Conservation (phyloP, 2,113 vertebrate species). For the Beaufortia kweichowensis region DNA sequence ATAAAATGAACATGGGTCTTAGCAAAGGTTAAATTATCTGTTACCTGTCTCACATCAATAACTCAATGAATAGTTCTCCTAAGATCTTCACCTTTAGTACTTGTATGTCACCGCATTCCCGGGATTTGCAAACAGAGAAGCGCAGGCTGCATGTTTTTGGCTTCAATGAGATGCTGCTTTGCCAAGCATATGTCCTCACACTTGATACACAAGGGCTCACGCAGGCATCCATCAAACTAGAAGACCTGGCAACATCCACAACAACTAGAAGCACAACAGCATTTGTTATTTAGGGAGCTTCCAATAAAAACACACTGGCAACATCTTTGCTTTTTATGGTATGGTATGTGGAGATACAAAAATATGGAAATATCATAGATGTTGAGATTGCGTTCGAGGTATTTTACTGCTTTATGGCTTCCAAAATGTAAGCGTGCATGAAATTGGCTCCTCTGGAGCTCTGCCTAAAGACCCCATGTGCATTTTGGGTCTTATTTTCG, state of each 20-base stretch:
- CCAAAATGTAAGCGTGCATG: too few species aligned
- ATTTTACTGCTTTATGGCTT: too few species aligned
- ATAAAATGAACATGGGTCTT: too few species aligned
- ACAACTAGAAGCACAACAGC: constrained; percentile 5
- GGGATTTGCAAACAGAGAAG: neutral
- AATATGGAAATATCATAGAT: too few species aligned
- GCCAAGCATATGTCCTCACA: constrained; percentile 33
- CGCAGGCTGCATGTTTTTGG: constrained; percentile 11
- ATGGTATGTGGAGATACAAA: constrained; percentile 1
- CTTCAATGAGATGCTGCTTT: neutral
- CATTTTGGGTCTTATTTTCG: too few species aligned
- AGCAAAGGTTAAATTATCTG: too few species aligned
- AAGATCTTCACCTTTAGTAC: neutral
- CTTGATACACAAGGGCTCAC: constrained; percentile 24
- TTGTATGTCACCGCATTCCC: neutral
- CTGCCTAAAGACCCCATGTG: too few species aligned
- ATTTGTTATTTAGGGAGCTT: constrained; percentile 13
- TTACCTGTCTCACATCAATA: neutral
- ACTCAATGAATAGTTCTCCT: neutral
- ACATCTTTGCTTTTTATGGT: neutral
- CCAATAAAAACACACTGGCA: constrained; percentile 27
- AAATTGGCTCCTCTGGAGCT: too few species aligned
- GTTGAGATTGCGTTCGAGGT: too few species aligned
- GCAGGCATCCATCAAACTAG: constrained; percentile 27
- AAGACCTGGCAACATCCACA: constrained; percentile 34